Evolutionary conservation across 2,888 invertebrate species (phyloP).

Genomic region (Loripinus fragilis): DNA sequence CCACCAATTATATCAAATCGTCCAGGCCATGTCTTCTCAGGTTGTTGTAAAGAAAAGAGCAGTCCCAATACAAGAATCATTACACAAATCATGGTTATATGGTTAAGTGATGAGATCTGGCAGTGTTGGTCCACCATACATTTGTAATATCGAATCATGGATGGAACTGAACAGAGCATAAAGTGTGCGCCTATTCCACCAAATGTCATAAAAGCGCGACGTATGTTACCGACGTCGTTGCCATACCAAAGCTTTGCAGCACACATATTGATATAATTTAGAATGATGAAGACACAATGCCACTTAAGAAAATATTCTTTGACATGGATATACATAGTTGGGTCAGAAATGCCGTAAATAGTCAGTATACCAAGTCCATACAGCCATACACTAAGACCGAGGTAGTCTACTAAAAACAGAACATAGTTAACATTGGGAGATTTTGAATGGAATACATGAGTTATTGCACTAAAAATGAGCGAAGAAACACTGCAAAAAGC

Average conservation of each 20-base stretch:
- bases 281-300: conserved; percentile 39
- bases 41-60: conserved; percentile 67
- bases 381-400: conserved; percentile 59
- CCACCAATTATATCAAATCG: conserved; percentile 72
- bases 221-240: conserved; percentile 48
- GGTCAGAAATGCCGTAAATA: conserved; percentile 58
- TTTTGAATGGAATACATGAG: conserved; percentile 63
- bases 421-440: conserved; percentile 55
- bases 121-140: conserved; percentile 43
- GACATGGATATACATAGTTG: conserved; percentile 46
- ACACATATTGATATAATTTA: conserved; percentile 58
- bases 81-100: conserved; percentile 47
- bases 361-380: conserved; percentile 61
- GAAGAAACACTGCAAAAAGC: conserved; percentile 54
- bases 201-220: conserved; percentile 52
- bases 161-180: conserved; percentile 50
- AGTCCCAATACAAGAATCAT: conserved; percentile 52
- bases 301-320: conserved; percentile 37
- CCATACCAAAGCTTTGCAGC: conserved; percentile 57
- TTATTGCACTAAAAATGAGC: conserved; percentile 55
- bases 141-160: conserved; percentile 51
- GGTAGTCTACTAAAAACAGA: conserved; percentile 64
- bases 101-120: conserved; percentile 57
- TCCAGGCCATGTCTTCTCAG: conserved; percentile 71
- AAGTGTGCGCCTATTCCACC: conserved; percentile 44